phyloP scores from a whole-genome alignment of 2,797 vertebrate species.

The Xenopus petersii region DNA sequence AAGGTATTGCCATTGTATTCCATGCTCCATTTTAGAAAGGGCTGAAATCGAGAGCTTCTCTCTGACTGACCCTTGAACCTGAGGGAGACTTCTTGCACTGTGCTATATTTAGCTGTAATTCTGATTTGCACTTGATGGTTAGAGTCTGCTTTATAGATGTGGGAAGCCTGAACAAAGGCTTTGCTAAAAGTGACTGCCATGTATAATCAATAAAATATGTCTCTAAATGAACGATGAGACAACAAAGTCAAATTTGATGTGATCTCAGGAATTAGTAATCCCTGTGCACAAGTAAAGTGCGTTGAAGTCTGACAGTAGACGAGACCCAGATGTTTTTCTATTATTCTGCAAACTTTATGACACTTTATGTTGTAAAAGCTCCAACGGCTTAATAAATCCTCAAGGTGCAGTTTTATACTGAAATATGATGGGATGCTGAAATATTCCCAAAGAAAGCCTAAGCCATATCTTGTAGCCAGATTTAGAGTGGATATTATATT shows the following conservation, averaged over 20 bases:
- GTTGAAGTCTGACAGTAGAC: constrained; percentile 22
- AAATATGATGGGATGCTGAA: constrained; percentile 36
- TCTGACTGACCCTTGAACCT: constrained; percentile 26
- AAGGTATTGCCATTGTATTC: constrained; percentile 11
- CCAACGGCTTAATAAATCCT: constrained; percentile 37
- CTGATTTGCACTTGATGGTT: constrained; percentile 10
- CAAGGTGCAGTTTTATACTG: constrained; percentile 42
- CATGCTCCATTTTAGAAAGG: constrained; percentile 13
- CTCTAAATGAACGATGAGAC: constrained; percentile 39
- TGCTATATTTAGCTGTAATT: constrained; percentile 19
- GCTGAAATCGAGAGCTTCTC: constrained; percentile 2
- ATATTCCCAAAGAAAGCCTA: constrained; percentile 26
- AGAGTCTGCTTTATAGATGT: constrained; percentile 40
- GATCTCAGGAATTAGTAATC: constrained; percentile 44
- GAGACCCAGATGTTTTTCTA: constrained; percentile 30
- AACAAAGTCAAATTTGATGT: constrained; percentile 43
- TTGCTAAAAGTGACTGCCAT: constrained; percentile 33
- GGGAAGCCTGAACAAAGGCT: constrained; percentile 32
- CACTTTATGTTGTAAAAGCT: constrained; percentile 14
- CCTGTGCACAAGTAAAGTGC: constrained; percentile 34
- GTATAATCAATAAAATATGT: constrained; percentile 45
- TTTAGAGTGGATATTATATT: constrained; percentile 45
- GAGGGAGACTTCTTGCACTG: constrained; percentile 1
- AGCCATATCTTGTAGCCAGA: constrained; percentile 26
- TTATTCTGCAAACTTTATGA: constrained; percentile 40